Evolutionary conservation across 1,140 invertebrate species (phyloP).

Genomic region (Acyrthosiphon pisum): DNA sequence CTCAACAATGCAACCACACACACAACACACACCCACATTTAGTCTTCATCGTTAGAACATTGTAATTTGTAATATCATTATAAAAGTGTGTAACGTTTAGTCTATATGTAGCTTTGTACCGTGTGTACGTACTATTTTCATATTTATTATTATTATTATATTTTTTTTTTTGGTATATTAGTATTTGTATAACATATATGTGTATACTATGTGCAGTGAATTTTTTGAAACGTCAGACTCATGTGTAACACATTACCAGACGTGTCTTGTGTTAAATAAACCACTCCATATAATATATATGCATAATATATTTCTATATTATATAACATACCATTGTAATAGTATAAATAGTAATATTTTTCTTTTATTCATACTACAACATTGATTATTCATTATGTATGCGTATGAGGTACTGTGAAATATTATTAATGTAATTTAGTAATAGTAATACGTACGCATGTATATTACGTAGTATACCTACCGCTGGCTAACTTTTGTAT

Average conservation of each 20-base stretch:
- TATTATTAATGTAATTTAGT: neutral
- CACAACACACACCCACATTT: neutral
- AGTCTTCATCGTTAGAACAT: neutral
- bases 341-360: constrained; percentile 19
- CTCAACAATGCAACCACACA: neutral
- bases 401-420: neutral
- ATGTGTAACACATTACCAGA: neutral
- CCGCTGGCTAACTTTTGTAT: neutral
- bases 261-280: neutral
- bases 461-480: neutral
- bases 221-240: neutral
- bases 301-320: neutral
- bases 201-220: neutral
- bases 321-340: neutral
- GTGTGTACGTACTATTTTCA: constrained; percentile 2
- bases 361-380: neutral
- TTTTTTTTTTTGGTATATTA: neutral
- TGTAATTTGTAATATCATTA: neutral
- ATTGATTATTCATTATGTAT: constrained; percentile 18
- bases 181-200: neutral
- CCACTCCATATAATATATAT: neutral
- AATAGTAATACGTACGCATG: neutral
- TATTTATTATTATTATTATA: neutral
- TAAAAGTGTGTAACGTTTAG: neutral
- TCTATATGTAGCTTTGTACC: neutral